A percentile compares a stretch with the other conserved stretches of the same genome.
phyloP scores from a whole-genome alignment of 2,888 invertebrate genomes.

The Tinea pellionella region DNA sequence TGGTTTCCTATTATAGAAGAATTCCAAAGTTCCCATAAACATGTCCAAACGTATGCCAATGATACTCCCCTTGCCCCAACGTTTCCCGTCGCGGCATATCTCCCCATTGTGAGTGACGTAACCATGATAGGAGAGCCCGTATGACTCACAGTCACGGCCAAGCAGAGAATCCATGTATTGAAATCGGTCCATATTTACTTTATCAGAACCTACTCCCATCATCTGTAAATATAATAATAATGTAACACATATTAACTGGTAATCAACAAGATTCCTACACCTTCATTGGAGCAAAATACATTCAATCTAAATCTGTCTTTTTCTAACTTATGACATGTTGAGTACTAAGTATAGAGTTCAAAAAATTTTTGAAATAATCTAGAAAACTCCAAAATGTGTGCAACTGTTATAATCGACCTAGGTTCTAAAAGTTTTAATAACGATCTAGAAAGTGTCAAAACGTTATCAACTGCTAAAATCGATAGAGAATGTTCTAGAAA shows the following conservation, averaged over 20 bases:
- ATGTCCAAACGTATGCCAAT: conserved; percentile 87
- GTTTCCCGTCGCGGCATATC: conserved; percentile 66
- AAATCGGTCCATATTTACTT: conserved; percentile 72
- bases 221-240: conserved; percentile 70
- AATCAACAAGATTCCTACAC: too few relatives aligned
- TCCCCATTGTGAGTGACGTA: conserved; percentile 66
- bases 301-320: too few relatives aligned
- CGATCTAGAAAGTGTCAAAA: too few relatives aligned
- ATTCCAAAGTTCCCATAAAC: conserved; percentile 85
- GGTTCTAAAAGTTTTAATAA: too few relatives aligned
- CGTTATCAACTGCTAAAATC: too few relatives aligned
- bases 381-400: too few relatives aligned
- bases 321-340: too few relatives aligned
- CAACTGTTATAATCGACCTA: too few relatives aligned
- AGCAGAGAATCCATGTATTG: conserved; percentile 78
- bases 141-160: conserved; percentile 83
- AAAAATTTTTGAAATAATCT: too few relatives aligned
- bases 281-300: not conserved
- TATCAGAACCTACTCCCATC: conserved; percentile 88
- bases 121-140: conserved; percentile 87
- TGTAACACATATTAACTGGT: not conserved
- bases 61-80: conserved; percentile 81
- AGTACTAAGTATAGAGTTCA: too few relatives aligned
- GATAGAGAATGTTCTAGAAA: too few relatives aligned
- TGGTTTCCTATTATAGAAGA: conserved; percentile 81